These are phyloP conservation scores for Cheilosia vernalis DNA, from an alignment of 2,888 invertebrate genomes.

Conservation along the genomic window DNA sequence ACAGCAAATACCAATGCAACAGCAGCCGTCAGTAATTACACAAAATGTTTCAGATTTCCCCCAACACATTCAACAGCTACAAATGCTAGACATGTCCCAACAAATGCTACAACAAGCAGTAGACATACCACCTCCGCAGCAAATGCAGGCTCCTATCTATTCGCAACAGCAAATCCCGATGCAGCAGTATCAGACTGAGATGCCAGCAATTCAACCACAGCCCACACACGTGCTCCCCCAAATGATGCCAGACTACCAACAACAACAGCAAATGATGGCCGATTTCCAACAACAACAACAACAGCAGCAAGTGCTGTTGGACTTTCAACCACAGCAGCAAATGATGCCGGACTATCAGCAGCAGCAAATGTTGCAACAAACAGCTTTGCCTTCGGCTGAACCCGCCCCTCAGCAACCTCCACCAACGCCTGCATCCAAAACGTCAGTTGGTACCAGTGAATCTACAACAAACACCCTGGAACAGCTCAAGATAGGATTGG, in stretches of 20 bases:
- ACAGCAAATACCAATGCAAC: slow-evolving; percentile 5
- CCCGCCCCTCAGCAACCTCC: slow-evolving; percentile 20
- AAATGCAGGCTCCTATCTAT: slow-evolving; percentile 13
- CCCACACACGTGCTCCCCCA: neutral
- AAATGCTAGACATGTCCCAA: neutral
- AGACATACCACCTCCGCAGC: neutral
- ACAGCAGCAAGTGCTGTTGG: slow-evolving; percentile 43
- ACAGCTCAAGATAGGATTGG: slow-evolving; percentile 85
- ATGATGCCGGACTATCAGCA: slow-evolving; percentile 29
- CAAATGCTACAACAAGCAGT: neutral
- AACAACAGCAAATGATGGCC: slow-evolving; percentile 39
- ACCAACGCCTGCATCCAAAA: slow-evolving; percentile 12
- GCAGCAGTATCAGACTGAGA: slow-evolving; percentile 19
- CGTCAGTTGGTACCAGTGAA: slow-evolving; percentile 40
- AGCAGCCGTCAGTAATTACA: neutral
- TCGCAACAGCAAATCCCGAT: slow-evolving; percentile 7
- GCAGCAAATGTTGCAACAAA: slow-evolving; percentile 40
- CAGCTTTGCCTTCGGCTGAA: neutral
- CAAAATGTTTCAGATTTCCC: slow-evolving; percentile 24
- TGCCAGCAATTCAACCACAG: slow-evolving; percentile 17
- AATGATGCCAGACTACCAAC: slow-evolving; percentile 37
- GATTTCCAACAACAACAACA: slow-evolving; percentile 35
- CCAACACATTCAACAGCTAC: slow-evolving; percentile 20
- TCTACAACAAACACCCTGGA: slow-evolving; percentile 84
- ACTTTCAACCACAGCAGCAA: slow-evolving; percentile 63